Conservation (phyloP, 2,797 vertebrate species). For the Dendrocincla fuliginosa region DNA sequence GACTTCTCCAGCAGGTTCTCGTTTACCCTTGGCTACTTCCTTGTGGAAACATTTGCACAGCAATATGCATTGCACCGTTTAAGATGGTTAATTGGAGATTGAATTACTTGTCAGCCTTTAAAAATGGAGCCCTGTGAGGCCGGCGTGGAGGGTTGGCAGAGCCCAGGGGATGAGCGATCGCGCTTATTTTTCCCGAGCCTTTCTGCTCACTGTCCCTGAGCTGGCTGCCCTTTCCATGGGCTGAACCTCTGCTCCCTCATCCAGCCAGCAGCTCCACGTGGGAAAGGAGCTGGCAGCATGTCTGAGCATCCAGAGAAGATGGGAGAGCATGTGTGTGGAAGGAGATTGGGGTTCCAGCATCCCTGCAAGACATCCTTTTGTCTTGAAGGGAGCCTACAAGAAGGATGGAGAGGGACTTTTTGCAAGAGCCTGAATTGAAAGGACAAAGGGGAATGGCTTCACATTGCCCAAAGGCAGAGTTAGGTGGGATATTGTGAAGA, state of each 20-base stretch:
- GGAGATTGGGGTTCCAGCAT: neutral
- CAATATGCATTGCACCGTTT: constrained; percentile 68
- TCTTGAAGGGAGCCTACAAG: neutral
- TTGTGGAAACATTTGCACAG: constrained; percentile 66
- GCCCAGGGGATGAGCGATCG: constrained; percentile 41
- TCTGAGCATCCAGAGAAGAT: neutral
- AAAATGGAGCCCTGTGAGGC: constrained; percentile 70
- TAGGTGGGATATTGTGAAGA: neutral
- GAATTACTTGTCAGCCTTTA: constrained; percentile 76
- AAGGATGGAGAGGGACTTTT: neutral
- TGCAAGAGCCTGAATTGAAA: neutral
- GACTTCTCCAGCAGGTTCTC: constrained; percentile 33
- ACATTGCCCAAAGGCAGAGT: neutral
- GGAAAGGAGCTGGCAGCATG: neutral
- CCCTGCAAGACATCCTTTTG: neutral
- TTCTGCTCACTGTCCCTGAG: neutral
- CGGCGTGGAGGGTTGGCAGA: constrained; percentile 49
- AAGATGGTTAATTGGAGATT: constrained; percentile 77
- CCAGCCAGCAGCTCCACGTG: neutral
- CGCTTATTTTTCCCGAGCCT: neutral
- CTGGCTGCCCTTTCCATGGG: constrained; percentile 3
- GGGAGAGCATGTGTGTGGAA: neutral
- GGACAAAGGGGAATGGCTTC: neutral
- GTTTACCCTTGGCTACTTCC: constrained; percentile 58
- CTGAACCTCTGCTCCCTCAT: constrained; percentile 23